Conservation (phyloP, 1,140 invertebrate species). For the Drosophila rhopaloa region DNA sequence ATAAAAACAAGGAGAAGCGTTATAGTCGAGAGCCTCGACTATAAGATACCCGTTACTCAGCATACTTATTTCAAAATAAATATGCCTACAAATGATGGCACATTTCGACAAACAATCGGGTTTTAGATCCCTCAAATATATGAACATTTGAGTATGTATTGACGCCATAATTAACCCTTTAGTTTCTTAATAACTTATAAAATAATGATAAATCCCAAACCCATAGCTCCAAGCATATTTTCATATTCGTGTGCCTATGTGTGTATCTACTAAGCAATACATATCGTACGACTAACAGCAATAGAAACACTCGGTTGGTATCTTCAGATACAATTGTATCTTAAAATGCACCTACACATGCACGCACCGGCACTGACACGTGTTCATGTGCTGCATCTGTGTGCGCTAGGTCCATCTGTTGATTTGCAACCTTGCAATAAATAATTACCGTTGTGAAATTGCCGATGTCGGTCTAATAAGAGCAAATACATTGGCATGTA, state of each 20-base stretch:
- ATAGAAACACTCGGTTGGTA: constrained; percentile 44
- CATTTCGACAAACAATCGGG: no score
- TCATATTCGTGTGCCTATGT: constrained; percentile 23
- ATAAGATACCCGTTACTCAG: no score
- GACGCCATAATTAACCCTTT: no score
- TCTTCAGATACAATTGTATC: constrained; percentile 36
- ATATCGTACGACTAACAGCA: constrained; percentile 41
- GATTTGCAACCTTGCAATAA: constrained; percentile 47
- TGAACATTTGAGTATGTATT: no score
- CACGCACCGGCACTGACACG: background rate
- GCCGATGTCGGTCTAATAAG: background rate
- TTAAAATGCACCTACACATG: constrained; percentile 12
- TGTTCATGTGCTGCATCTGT: constrained; percentile 5
- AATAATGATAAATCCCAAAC: no score
- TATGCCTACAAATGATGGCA: no score
- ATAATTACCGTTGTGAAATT: constrained; percentile 41
- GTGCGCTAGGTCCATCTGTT: constrained; percentile 50
- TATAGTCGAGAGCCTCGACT: no score
- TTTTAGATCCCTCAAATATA: no score
- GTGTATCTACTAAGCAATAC: constrained; percentile 27
- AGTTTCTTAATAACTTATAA: no score
- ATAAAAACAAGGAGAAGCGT: no score
- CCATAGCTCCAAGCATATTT: background rate
- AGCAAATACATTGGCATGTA: constrained; percentile 4
- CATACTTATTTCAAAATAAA: no score